Conservation (phyloP, 1,140 invertebrate species). For the Solenopsis invicta region DNA sequence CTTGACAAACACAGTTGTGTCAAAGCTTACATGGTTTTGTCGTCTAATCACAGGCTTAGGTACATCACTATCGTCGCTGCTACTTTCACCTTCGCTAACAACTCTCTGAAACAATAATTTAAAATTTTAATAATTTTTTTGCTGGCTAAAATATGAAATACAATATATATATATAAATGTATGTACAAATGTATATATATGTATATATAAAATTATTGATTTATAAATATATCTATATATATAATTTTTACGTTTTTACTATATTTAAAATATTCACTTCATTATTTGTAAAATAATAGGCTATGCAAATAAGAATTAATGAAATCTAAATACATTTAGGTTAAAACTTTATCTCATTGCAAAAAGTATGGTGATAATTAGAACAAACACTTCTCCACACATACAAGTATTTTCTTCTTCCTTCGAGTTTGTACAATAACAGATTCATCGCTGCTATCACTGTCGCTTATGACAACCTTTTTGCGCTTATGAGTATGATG, state of each 20-base stretch:
- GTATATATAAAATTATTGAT: background rate
- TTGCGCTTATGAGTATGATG: conserved; percentile 67
- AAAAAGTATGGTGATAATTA: background rate
- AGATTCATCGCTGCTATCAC: conserved; percentile 83
- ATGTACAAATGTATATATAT: no score
- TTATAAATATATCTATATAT: background rate
- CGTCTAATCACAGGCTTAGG: conserved; percentile 78
- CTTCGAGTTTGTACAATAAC: conserved; percentile 74
- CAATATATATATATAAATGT: no score
- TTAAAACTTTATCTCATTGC: background rate
- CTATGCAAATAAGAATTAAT: background rate
- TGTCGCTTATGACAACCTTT: conserved; percentile 77
- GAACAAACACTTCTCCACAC: conserved; percentile 47
- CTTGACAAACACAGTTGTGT: conserved; percentile 5
- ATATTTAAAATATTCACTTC: background rate
- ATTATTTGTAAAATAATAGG: background rate
- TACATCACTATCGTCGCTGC: conserved; percentile 83
- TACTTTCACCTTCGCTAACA: conserved; percentile 81
- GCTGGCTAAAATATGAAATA: background rate
- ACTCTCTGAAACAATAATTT: conserved; percentile 72
- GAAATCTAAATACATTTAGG: background rate
- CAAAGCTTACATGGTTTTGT: conserved; percentile 81
- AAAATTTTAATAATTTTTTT: background rate
- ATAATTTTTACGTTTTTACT: background rate
- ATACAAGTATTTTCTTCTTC: conserved; percentile 78